Percentiles rank a stretch among this genome's conserved stretches.
Conservation (phyloP, 2,797 vertebrate genomes). For the Phoebastria nigripes region DNA sequence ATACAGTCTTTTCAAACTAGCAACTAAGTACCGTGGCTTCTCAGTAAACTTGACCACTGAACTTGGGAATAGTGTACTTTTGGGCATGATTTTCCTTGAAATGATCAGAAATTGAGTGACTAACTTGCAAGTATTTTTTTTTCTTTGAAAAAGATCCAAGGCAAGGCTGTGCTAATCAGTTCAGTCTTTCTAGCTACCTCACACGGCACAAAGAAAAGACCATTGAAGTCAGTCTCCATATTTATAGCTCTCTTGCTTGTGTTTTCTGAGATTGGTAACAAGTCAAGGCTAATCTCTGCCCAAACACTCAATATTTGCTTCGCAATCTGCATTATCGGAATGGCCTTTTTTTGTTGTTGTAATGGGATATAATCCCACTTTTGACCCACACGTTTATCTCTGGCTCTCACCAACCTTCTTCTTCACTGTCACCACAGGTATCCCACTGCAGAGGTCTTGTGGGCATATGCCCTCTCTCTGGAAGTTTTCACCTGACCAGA, state of each 20-base stretch:
- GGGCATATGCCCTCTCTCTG: neutral
- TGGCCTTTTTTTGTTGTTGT: neutral
- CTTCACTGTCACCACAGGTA: neutral
- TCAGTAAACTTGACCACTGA: neutral
- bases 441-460: neutral
- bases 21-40: neutral
- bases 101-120: neutral
- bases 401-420: neutral
- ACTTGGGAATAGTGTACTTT: neutral
- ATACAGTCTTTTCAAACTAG: neutral
- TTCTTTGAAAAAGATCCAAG: neutral
- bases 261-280: neutral
- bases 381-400: neutral
- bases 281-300: neutral
- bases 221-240: neutral
- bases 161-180: neutral
- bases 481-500: neutral
- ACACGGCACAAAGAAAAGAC: neutral
- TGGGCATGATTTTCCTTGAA: neutral
- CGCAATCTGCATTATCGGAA: neutral
- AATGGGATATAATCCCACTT: neutral
- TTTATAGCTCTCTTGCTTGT: neutral
- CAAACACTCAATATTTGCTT: neutral
- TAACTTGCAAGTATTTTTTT: neutral
- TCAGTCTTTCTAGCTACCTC: neutral